Evolutionary conservation across 2,113 vertebrate species (phyloP), one percentile per base, ranked within the genome.

Genomic region (Chrysemys picta): DNA sequence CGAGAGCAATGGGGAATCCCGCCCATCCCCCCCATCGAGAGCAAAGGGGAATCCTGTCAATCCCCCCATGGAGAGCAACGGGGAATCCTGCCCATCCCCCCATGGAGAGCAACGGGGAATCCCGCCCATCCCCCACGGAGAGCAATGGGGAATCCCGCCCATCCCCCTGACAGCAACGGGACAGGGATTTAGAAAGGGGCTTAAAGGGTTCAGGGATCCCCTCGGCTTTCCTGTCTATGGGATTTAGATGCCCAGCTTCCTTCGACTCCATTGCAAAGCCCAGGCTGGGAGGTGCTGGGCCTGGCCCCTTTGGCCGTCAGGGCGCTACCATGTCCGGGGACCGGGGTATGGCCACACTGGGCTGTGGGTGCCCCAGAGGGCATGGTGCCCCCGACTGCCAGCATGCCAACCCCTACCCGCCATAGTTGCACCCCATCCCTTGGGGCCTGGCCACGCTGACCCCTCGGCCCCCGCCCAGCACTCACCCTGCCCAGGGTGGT

Each of bases 401-500:
- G 62, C 62, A n/a, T 69, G 62, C 31, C 35, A 69, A 69, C 31
- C 35, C 16, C 62, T n/a, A 3, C 35, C 35, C 17, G 16, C 62
- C 31, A n/a, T 21, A 35, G 35, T 17, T 38, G 65, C 65, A 38
- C 17, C 35, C 65, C 35, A n/a, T 21, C 6, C 8, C 78, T 50
- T 50, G 47, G 29, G 27, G 45, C 47, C 78, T 4, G 27, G 78
- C 49, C 16, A 9, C 29, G 13, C 2, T 10, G 25, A 27, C 12
- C 57, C 42, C 76, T 25, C 16, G 5, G 49, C 13, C 0, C 42
- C 59, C 0, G 2, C 7, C 29, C 17, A 0, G 1, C 0, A 2
- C 99, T 98, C 97, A 99, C 99, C 99, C 99, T 99, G 53, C 99
- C 99, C 24, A 99, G 98, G 5, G 98, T 97, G 17, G 99, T 99